phyloP scores from a whole-genome alignment of 2,113 vertebrate species.

The Columba janthina region DNA sequence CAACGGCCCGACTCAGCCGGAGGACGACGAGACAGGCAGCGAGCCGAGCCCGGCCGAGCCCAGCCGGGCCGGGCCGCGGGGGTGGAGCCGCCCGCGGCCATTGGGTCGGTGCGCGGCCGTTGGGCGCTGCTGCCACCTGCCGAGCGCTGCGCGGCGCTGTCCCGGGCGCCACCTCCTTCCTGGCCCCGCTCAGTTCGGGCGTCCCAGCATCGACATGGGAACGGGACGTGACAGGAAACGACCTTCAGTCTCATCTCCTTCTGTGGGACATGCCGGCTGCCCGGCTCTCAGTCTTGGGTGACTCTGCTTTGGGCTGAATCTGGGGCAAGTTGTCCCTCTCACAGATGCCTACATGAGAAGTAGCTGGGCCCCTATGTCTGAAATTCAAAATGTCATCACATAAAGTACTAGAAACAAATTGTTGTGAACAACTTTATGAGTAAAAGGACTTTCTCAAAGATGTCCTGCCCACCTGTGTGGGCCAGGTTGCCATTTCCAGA shows the following conservation, averaged over 20 bases:
- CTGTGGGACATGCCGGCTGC: background rate
- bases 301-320: background rate
- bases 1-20: too few relatives aligned
- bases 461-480: background rate
- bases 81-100: background rate
- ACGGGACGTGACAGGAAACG: fast-evolving
- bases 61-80: fast-evolving
- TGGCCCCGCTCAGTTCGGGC: fast-evolving
- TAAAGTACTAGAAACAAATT: background rate
- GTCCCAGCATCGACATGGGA: fast-evolving
- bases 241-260: fast-evolving
- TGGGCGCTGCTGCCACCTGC: background rate
- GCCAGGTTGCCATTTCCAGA: background rate
- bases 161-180: fast-evolving
- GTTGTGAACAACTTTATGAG: fast-evolving
- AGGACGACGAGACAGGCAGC: too few relatives aligned
- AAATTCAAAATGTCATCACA: background rate
- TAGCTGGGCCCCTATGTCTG: background rate
- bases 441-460: background rate
- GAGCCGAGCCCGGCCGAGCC: too few relatives aligned
- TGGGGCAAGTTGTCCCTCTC: background rate
- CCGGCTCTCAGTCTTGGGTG: background rate
- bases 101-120: background rate
- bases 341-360: fast-evolving
- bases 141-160: background rate